phyloP scores from a whole-genome alignment of 1,140 invertebrate species.

The Leptinotarsa defecta region DNA sequence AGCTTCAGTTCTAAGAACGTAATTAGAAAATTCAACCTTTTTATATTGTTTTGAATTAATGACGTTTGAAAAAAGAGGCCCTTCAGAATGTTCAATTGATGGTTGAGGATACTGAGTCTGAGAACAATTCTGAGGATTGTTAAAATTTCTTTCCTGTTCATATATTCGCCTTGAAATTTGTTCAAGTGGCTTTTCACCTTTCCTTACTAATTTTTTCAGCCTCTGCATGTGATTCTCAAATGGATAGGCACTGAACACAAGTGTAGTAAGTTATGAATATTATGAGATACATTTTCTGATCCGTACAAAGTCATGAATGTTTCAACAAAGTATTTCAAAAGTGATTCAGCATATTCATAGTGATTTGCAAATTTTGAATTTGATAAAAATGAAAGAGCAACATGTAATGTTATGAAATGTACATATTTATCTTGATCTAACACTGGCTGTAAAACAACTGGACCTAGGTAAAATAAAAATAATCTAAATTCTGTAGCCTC shows the following conservation, averaged over 20 bases:
- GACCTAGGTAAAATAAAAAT: background rate
- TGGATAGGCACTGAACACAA: constrained; percentile 25
- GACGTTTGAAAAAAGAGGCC: background rate
- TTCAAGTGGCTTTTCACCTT: constrained; percentile 30
- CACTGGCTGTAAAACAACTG: background rate
- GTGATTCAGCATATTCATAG: constrained; percentile 11
- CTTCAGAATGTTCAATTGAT: constrained; percentile 1
- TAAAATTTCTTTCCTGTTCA: background rate
- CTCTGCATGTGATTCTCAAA: constrained; percentile 27
- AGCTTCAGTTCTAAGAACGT: background rate
- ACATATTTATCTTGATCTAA: background rate
- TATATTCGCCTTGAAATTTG: constrained; percentile 14
- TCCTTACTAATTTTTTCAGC: constrained; percentile 23
- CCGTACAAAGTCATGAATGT: constrained; percentile 27
- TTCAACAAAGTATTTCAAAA: constrained; percentile 28
- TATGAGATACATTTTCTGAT: constrained; percentile 27
- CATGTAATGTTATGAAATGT: background rate
- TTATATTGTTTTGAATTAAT: background rate
- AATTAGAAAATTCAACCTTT: background rate
- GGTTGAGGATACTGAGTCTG: background rate
- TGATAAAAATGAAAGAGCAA: constrained; percentile 14
- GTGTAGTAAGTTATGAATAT: constrained; percentile 30
- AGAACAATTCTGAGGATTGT: background rate
- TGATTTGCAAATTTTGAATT: background rate
- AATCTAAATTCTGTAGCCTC: background rate